Percentiles rank a stretch among this genome's conserved stretches.
Evolutionary conservation across 2,113 vertebrate genomes (phyloP).

Genomic region (Varanus komodoensis): DNA sequence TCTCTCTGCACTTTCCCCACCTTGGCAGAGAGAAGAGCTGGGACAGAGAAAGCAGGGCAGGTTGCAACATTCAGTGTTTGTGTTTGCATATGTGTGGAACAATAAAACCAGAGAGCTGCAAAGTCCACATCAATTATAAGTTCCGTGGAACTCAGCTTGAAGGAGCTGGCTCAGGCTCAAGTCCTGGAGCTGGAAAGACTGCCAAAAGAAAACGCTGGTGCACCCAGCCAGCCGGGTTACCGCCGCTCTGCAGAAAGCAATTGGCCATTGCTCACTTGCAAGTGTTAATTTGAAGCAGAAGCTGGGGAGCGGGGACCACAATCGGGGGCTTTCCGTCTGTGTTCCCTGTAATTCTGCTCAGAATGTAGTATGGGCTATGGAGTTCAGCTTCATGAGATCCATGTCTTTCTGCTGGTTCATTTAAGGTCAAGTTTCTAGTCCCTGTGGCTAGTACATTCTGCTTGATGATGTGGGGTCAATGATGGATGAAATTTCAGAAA

Average conservation of each 20-base stretch:
- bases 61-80: neutral
- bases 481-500: neutral
- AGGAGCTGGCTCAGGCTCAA: neutral
- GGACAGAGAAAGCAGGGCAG: neutral
- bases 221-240: neutral
- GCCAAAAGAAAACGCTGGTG: constrained; percentile 19
- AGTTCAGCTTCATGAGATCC: too few species aligned
- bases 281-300: too few species aligned
- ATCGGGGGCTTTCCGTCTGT: neutral
- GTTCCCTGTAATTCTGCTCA: too few species aligned
- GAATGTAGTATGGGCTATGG: neutral
- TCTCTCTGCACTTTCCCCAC: constrained; percentile 39
- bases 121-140: constrained; percentile 30
- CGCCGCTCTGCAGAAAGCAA: neutral
- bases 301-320: accelerated
- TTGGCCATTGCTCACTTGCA: neutral
- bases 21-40: constrained; percentile 39
- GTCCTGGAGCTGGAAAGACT: constrained; percentile 12
- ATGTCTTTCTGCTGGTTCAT: neutral
- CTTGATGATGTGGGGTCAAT: neutral
- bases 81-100: neutral
- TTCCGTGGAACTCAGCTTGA: constrained; percentile 26
- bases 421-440: neutral
- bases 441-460: neutral
- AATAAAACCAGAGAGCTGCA: neutral